Evolutionary conservation across 1,140 invertebrate genomes (phyloP).

Genomic region (Drosophila nikananu): DNA sequence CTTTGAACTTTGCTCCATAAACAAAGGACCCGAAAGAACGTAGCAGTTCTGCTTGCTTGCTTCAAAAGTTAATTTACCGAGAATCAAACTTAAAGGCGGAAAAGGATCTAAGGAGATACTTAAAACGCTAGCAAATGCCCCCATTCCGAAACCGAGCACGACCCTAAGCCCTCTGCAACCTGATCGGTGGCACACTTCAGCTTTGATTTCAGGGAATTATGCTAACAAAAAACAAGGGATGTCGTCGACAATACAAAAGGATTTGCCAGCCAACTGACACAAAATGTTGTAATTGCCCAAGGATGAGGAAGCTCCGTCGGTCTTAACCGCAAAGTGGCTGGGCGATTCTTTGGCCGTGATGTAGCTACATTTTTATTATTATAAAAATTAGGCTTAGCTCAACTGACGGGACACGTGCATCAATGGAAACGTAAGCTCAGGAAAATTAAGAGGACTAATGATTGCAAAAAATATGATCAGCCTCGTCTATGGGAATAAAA

Average conservation of each 20-base stretch:
- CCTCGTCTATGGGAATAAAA: constrained; percentile 23
- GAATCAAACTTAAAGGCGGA: constrained; percentile 80
- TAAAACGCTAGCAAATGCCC: constrained; percentile 33
- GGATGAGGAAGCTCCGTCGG: constrained; percentile 6
- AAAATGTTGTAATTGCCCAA: constrained; percentile 81
- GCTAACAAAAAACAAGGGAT: constrained; percentile 33
- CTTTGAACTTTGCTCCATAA: constrained; percentile 17
- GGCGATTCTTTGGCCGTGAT: constrained; percentile 51
- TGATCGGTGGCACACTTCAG: constrained; percentile 80
- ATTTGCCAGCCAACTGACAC: constrained; percentile 78
- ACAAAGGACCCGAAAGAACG: constrained; percentile 61
- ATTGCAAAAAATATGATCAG: constrained; percentile 34
- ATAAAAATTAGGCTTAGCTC: constrained; percentile 77
- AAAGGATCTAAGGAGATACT: constrained; percentile 58
- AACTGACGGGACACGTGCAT: constrained; percentile 67
- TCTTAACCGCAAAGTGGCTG: constrained; percentile 61
- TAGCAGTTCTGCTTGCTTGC: constrained; percentile 50
- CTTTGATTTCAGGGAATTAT: constrained; percentile 82
- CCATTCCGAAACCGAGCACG: constrained; percentile 16
- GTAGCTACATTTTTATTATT: constrained; percentile 74
- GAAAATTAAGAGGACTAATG: constrained; percentile 50
- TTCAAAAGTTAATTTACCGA: constrained; percentile 83
- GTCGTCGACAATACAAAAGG: constrained; percentile 58
- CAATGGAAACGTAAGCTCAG: constrained; percentile 18
- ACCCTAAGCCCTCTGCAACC: constrained; percentile 61